These are phyloP conservation scores for Leptinotarsa undecemlineata DNA, from an alignment of 1,140 invertebrate genomes.

Conservation along the genomic window DNA sequence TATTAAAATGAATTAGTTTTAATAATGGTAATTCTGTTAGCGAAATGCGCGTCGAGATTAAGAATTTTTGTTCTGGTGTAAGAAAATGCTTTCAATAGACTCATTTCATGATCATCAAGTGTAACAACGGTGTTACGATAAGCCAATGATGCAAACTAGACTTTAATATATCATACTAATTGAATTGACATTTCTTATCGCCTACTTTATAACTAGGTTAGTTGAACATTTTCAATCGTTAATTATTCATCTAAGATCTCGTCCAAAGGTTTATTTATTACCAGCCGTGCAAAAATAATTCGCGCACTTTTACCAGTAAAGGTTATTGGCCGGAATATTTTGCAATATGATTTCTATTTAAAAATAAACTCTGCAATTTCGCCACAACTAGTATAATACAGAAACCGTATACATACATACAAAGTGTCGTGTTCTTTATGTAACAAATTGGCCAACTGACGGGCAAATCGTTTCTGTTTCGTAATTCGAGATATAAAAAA, in stretches of 20 bases:
- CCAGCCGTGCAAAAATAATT: conserved; percentile 6
- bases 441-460: conserved; percentile 5
- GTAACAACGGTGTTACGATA: too few relatives aligned
- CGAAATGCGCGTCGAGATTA: too few relatives aligned
- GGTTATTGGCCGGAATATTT: not conserved
- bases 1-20: too few relatives aligned
- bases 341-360: conserved; percentile 17
- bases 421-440: conserved; percentile 6
- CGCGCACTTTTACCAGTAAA: conserved; percentile 8
- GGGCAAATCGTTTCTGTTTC: not conserved
- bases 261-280: not conserved
- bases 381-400: not conserved
- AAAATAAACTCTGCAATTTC: conserved; percentile 16
- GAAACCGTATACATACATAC: not conserved
- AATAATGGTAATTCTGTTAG: too few relatives aligned
- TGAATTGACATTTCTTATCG: too few relatives aligned
- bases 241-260: conserved; percentile 3
- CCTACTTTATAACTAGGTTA: not conserved
- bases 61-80: too few relatives aligned
- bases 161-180: too few relatives aligned
- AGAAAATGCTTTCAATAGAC: too few relatives aligned
- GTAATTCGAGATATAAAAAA: too few relatives aligned
- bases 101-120: too few relatives aligned
- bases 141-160: too few relatives aligned
- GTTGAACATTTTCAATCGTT: not conserved